Evolutionary conservation across 2,113 vertebrate species (phyloP).

Genomic region (Gulo gulo): DNA sequence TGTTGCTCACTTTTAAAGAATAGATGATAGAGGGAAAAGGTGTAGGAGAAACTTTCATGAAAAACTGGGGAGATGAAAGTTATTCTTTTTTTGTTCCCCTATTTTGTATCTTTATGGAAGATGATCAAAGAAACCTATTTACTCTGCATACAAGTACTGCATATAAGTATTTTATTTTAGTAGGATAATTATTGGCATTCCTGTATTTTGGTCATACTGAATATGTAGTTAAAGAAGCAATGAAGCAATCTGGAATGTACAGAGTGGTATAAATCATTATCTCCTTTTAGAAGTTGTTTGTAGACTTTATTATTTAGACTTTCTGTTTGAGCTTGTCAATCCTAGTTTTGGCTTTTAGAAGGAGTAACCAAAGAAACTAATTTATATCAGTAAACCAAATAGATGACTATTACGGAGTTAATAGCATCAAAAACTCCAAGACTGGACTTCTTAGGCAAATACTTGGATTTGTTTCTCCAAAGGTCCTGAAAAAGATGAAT

Average conservation of each 20-base stretch:
- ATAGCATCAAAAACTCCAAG: background rate
- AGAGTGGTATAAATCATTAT: background rate
- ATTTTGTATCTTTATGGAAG: background rate
- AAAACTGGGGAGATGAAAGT: background rate
- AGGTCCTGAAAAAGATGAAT: constrained; percentile 41
- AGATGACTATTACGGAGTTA: background rate
- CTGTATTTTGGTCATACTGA: background rate
- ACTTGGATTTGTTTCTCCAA: constrained; percentile 21
- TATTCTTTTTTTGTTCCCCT: background rate
- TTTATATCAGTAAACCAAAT: background rate
- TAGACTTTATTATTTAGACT: background rate
- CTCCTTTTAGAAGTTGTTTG: background rate
- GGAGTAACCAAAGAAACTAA: background rate
- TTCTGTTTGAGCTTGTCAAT: background rate
- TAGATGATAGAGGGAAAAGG: background rate
- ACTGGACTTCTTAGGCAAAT: constrained; percentile 16
- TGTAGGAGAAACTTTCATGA: background rate
- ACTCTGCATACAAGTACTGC: background rate
- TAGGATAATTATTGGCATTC: background rate
- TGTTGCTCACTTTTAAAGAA: background rate
- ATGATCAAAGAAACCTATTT: background rate
- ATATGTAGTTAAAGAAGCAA: background rate
- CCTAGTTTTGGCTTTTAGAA: background rate
- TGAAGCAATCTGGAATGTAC: background rate
- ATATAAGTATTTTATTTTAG: constrained; percentile 10